Conservation (phyloP, 1,140 invertebrate species). For the Drosophila tsacasi region DNA sequence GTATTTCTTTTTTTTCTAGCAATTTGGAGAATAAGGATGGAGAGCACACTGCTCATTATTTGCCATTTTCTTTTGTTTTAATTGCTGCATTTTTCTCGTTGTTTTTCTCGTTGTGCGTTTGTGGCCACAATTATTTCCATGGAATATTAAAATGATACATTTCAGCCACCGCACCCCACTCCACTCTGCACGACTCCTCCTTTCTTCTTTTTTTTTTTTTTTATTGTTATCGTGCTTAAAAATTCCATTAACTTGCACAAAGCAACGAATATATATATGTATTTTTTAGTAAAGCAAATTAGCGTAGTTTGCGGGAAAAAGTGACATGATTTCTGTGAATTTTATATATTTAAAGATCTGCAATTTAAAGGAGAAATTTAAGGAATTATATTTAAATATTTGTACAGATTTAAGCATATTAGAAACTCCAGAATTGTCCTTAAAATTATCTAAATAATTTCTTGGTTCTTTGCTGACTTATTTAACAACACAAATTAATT, state of each 20-base stretch:
- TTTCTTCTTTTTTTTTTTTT: not conserved
- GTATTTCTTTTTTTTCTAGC: not conserved
- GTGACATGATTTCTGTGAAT: not conserved
- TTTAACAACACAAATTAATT: not conserved
- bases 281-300: conserved; percentile 1
- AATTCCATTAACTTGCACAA: conserved; percentile 37
- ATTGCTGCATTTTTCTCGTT: conserved; percentile 24
- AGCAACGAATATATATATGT: too few relatives aligned
- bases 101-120: conserved; percentile 29
- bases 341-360: not conserved
- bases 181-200: not conserved
- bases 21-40: conserved; percentile 17
- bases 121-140: conserved; percentile 42
- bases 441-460: not conserved
- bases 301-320: not conserved
- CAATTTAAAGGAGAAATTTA: not conserved
- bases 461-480: not conserved
- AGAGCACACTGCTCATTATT: conserved; percentile 38
- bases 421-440: not conserved
- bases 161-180: not conserved
- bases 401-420: not conserved
- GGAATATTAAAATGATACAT: conserved; percentile 48
- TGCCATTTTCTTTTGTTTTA: conserved; percentile 42
- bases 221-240: conserved; percentile 16
- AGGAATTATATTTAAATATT: not conserved